phyloP scores from a whole-genome alignment of 2,888 invertebrate genomes.

The Sesamia inferens region DNA sequence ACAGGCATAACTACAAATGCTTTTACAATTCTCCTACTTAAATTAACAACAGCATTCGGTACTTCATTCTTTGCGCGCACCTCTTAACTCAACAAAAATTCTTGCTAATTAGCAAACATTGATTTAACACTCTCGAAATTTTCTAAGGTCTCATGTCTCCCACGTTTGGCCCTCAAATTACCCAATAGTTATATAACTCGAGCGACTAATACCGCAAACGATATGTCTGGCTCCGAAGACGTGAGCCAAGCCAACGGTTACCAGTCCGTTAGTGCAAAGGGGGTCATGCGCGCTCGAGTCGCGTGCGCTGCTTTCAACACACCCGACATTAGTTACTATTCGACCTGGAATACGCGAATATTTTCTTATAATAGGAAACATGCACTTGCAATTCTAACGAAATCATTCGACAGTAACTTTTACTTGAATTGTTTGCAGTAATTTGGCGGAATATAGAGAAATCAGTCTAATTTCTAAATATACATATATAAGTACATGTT shows the following conservation, averaged over 20 bases:
- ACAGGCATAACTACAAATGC: conserved; percentile 4
- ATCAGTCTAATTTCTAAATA: conserved; percentile 19
- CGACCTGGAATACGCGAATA: conserved; percentile 75
- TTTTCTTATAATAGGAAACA: conserved; percentile 60
- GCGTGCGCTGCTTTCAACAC: conserved; percentile 85
- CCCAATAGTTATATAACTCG: conserved; percentile 61
- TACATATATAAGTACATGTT: conserved; percentile 22
- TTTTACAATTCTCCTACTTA: background rate
- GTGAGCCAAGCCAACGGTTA: conserved; percentile 63
- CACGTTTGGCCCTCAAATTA: conserved; percentile 50
- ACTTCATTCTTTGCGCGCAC: conserved; percentile 15
- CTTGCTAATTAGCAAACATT: conserved; percentile 48
- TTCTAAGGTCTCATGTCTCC: conserved; percentile 37
- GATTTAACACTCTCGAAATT: conserved; percentile 27
- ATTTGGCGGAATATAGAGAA: conserved; percentile 8
- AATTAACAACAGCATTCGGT: background rate
- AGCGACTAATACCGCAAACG: conserved; percentile 56
- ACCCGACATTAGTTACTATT: conserved; percentile 68
- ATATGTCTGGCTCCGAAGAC: conserved; percentile 55
- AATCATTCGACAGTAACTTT: conserved; percentile 45
- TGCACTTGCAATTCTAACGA: conserved; percentile 38
- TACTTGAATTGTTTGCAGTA: conserved; percentile 13
- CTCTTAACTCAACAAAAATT: conserved; percentile 21
- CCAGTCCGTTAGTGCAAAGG: conserved; percentile 81
- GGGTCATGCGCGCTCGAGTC: conserved; percentile 78